Conservation (phyloP, 64 coral and sea anemone genomes). For the Astreopora myriophthalma region DNA sequence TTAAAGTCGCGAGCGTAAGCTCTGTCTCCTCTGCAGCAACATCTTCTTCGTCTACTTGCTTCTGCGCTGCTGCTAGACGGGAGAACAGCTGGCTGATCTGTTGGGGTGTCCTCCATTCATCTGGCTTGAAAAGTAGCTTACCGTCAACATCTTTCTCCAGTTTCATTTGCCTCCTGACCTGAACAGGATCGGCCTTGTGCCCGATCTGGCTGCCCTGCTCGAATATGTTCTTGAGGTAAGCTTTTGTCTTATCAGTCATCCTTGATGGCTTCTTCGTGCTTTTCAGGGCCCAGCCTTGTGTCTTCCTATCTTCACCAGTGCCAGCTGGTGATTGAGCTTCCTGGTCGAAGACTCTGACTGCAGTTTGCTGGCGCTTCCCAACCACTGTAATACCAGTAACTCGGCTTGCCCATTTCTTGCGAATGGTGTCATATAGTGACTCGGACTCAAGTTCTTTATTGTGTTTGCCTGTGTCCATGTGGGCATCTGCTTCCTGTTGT, state of each 20-base stretch:
- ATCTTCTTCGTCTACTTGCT: not conserved
- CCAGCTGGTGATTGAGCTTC: not conserved
- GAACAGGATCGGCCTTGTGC: conserved; percentile 3
- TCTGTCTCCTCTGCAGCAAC: not conserved
- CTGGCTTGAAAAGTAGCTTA: not conserved
- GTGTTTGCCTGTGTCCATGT: conserved; percentile 27
- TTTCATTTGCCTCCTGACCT: conserved; percentile 32
- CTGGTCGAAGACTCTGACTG: not conserved
- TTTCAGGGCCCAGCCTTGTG: not conserved
- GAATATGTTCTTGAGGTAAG: conserved; percentile 13
- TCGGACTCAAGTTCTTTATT: not conserved
- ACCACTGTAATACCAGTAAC: not conserved
- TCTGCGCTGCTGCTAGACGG: not conserved
- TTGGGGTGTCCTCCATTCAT: conserved; percentile 44
- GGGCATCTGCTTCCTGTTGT: not conserved
- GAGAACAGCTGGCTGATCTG: conserved; percentile 40
- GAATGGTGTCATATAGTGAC: conserved; percentile 1
- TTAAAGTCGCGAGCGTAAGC: not conserved
- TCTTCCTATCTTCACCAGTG: not conserved
- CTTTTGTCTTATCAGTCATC: not conserved
- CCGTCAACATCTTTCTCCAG: not conserved
- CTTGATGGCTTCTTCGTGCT: not conserved
- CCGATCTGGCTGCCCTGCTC: not conserved
- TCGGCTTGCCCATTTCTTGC: not conserved
- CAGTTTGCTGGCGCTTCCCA: no score